These are phyloP conservation scores for Philantomba maxwellii DNA, from an alignment of 2,113 vertebrate species.

Conservation along the genomic window DNA sequence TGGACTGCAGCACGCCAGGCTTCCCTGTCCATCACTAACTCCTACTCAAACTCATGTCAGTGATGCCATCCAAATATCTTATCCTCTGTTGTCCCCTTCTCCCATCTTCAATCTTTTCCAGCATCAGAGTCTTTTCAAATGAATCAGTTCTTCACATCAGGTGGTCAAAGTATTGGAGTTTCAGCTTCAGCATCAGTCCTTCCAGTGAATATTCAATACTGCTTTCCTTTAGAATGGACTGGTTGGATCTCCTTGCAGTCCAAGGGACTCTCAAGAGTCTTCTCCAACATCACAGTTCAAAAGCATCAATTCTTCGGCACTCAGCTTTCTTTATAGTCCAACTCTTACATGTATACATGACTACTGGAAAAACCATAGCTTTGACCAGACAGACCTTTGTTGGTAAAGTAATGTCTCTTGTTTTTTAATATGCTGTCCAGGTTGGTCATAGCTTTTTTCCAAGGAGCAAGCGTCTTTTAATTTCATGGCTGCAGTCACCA, in stretches of 20 bases:
- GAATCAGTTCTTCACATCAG: accelerated
- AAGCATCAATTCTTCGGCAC: background rate
- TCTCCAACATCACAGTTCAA: background rate
- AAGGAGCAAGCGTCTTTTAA: background rate
- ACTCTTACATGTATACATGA: background rate
- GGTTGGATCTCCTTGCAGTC: background rate
- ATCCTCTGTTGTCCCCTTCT: background rate
- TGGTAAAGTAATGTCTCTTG: background rate
- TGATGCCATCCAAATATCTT: background rate
- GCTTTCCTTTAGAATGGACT: background rate
- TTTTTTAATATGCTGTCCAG: background rate
- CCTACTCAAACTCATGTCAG: background rate
- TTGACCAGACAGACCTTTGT: background rate
- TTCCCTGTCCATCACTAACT: background rate
- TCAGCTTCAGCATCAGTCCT: background rate
- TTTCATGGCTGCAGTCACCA: background rate
- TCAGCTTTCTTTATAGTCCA: background rate
- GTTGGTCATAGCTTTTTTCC: background rate
- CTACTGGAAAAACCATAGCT: background rate
- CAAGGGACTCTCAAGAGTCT: background rate
- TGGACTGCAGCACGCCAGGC: accelerated
- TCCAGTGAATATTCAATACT: background rate
- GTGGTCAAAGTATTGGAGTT: background rate
- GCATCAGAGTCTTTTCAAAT: background rate
- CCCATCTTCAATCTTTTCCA: background rate